Base-by-base conservation (phyloP, 2,888 invertebrate genomes). In the Polia nebulosa region DNA sequence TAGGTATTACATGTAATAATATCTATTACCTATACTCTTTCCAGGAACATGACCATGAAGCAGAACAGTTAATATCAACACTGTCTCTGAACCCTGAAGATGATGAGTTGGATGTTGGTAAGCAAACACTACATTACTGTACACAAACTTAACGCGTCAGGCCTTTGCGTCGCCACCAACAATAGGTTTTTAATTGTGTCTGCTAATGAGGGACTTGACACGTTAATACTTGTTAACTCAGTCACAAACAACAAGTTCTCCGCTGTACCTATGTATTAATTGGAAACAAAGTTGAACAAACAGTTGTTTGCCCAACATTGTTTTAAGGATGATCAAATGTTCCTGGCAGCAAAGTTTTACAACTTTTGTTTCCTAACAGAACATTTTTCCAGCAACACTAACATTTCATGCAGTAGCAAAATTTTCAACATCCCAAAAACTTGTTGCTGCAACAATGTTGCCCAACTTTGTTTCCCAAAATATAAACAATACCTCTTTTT, bases 21-120 rank as follows among this genome's bases (percentile, higher is more conserved):
- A 13, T 32, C 1, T 25, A 13, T 22, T 59, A 22, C 3, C 5
- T 39, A 11, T 53, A 34, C 59, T 58, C 29, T 78, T 93, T 96
- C 55, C 87, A 98, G 98, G 99, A 99, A 92, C 99, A 98, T 93
- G 99, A 99, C 89, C 97, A 97, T 88, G 98, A 98, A 84, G 99
- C 99, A 9, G 99, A 99, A 92, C 97, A 98, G 85, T 94, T 99
- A 82, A 98, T 99, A 83, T 98, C 99, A 7, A 97, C 98, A 53
- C 95, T 99, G 69, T 97, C 97, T 61, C 93, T 99, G 17, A 98
- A 97, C 89, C 97, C 97, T 39, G 99, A 99, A 89, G 99, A 99
- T 91, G 97, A 98, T 85, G 98, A 99, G 84, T 96, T 98, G 76
- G 99, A 99, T 93, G 97, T 98, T 88, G 97, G 97, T 97, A 89